phyloP scores from a whole-genome alignment of 1,140 invertebrate genomes.

The Matsumurasca onukii region DNA sequence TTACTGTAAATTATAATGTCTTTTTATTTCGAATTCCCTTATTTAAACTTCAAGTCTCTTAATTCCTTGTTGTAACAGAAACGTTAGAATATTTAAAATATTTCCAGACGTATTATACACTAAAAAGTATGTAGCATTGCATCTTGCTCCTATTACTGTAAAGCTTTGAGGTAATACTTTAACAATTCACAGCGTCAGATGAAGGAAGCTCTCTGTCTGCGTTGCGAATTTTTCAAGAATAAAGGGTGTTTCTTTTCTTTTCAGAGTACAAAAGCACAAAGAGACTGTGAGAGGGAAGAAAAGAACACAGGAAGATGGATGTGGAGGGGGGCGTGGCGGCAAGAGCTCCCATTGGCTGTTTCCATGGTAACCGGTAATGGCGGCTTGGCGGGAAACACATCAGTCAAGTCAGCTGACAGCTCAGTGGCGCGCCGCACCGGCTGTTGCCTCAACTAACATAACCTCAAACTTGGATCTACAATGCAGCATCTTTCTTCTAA shows the following conservation, averaged over 20 bases:
- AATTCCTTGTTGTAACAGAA: too few relatives aligned
- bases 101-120: too few relatives aligned
- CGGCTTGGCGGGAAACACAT: conserved; percentile 12
- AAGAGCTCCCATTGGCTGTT: conserved; percentile 19
- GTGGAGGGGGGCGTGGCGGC: conserved; percentile 24
- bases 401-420: conserved; percentile 18
- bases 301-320: conserved; percentile 25
- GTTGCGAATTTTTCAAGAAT: conserved; percentile 24
- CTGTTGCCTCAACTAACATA: not conserved
- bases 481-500: not conserved
- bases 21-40: too few relatives aligned
- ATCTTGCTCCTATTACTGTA: too few relatives aligned
- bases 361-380: conserved; percentile 24
- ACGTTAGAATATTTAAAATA: too few relatives aligned
- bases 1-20: too few relatives aligned
- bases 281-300: conserved; percentile 17
- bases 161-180: conserved; percentile 11
- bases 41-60: too few relatives aligned
- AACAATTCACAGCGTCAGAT: conserved; percentile 1
- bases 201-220: not conserved
- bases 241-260: conserved; percentile 27
- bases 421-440: not conserved
- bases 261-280: conserved; percentile 14
- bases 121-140: too few relatives aligned
- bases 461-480: not conserved